phyloP scores from a whole-genome alignment of 2,113 vertebrate species.

The Ardeotis arabs region DNA sequence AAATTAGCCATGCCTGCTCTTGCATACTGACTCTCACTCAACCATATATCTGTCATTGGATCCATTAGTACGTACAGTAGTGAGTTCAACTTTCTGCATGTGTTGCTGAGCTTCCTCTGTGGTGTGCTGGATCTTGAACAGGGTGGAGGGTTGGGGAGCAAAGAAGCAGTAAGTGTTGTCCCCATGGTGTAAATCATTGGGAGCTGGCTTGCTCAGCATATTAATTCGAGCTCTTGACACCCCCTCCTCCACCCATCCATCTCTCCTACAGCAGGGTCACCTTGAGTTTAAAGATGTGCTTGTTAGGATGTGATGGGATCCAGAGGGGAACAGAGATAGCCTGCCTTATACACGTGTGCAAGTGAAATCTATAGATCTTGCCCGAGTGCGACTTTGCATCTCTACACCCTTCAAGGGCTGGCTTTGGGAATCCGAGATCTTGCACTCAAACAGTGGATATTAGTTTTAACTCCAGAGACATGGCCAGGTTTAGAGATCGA shows the following conservation, averaged over 20 bases:
- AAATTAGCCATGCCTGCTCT: slow-evolving; percentile 57
- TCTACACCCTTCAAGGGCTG: background rate
- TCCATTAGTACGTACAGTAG: slow-evolving; percentile 62
- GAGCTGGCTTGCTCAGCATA: slow-evolving; percentile 20
- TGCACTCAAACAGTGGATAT: background rate
- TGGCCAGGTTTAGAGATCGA: background rate
- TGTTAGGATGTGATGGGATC: slow-evolving; percentile 11
- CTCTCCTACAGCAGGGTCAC: slow-evolving; percentile 27
- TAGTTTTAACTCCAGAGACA: background rate
- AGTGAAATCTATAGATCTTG: background rate
- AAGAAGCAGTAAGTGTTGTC: slow-evolving; percentile 12
- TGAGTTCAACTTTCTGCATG: slow-evolving; percentile 41
- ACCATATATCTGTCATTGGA: slow-evolving; percentile 57
- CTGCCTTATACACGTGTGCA: background rate
- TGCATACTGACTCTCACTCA: slow-evolving; percentile 2
- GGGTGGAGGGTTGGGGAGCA: slow-evolving; percentile 20
- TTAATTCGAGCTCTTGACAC: slow-evolving; percentile 27
- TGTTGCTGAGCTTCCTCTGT: slow-evolving; percentile 26
- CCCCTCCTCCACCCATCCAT: slow-evolving; percentile 17
- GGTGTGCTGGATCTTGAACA: background rate
- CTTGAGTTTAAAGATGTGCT: slow-evolving; percentile 55
- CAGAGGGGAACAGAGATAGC: background rate
- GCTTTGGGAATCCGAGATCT: background rate
- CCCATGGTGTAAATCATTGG: slow-evolving; percentile 14
- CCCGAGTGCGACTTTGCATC: background rate